Percentiles rank a stretch among this genome's conserved stretches.
These are phyloP conservation scores for Notechis scutatus DNA, from an alignment of 2,113 vertebrate species.

Conservation along the genomic window DNA sequence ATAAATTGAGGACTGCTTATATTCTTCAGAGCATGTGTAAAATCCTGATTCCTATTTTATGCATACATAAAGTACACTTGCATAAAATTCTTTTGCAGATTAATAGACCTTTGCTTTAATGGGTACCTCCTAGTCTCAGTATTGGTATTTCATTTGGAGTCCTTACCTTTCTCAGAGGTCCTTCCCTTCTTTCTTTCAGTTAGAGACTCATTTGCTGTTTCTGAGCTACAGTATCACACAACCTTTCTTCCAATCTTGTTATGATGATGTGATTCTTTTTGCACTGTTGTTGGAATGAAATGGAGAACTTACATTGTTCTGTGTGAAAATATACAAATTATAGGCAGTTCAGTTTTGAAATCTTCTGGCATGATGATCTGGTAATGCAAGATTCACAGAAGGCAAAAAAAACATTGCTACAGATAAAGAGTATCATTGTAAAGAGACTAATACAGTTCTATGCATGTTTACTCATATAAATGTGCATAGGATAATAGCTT, in stretches of 20 bases:
- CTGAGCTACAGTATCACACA: background rate
- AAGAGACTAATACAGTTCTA: background rate
- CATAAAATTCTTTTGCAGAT: background rate
- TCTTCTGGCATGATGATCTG: background rate
- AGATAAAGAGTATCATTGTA: background rate
- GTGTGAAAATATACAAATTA: background rate
- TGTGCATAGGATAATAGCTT: background rate
- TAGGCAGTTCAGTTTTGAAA: background rate
- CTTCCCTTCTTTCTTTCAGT: background rate
- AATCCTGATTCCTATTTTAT: background rate
- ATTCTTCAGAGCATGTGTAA: background rate
- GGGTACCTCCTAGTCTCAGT: background rate
- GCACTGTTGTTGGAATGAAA: background rate
- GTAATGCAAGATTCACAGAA: background rate
- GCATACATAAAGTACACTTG: background rate
- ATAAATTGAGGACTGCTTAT: background rate
- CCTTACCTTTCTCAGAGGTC: background rate
- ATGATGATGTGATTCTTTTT: background rate
- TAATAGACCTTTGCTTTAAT: background rate
- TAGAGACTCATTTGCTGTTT: background rate
- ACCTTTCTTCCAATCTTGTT: background rate
- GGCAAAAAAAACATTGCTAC: background rate
- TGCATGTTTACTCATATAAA: background rate
- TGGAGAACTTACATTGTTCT: background rate
- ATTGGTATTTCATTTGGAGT: background rate